Conservation (phyloP, 2,113 vertebrate genomes). For the Ariopsis seemanni region DNA sequence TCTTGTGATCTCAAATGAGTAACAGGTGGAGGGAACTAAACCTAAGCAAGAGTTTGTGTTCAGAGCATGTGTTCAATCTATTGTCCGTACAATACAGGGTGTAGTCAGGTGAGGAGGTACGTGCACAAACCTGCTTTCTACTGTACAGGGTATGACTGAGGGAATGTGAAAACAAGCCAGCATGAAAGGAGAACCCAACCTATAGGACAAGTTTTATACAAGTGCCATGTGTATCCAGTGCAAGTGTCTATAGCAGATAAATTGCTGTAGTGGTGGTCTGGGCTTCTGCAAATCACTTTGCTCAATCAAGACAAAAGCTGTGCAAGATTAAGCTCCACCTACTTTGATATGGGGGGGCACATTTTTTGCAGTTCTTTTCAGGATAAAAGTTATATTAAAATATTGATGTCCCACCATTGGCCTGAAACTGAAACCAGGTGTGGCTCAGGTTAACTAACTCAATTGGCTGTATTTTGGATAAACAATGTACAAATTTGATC, state of each 20-base stretch:
- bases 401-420: background rate
- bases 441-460: background rate
- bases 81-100: background rate
- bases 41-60: background rate
- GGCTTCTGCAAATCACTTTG: background rate
- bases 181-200: background rate
- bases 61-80: background rate
- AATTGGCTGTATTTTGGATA: background rate
- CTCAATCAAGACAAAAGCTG: background rate
- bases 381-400: background rate
- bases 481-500: background rate
- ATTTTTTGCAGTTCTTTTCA: background rate
- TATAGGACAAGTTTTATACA: background rate
- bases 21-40: background rate
- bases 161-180: constrained; percentile 19
- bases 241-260: background rate
- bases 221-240: background rate
- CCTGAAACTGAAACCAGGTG: background rate
- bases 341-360: too few species aligned
- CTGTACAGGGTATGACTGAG: constrained; percentile 23
- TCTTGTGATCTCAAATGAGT: background rate
- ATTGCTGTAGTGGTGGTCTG: background rate
- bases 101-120: constrained; percentile 10
- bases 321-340: background rate
- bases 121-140: constrained; percentile 14